Percentiles rank a stretch among this genome's conserved stretches.
These are phyloP conservation scores for Harpalus rufipes DNA, from an alignment of 2,888 invertebrate species.

Conservation along the genomic window DNA sequence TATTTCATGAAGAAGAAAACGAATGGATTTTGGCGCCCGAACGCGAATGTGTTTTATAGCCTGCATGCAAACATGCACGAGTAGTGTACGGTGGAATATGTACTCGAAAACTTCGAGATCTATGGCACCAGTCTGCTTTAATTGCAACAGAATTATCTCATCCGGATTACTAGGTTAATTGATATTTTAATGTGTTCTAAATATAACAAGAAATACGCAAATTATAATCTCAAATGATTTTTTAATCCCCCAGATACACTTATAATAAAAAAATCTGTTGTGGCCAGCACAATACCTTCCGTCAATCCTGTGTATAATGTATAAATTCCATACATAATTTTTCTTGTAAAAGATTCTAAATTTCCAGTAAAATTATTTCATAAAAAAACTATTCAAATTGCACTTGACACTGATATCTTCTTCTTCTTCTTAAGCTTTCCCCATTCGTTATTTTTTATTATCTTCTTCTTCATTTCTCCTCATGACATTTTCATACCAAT, in stretches of 20 bases:
- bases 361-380: too few species aligned
- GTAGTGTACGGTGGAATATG: background rate
- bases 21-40: conserved; percentile 55
- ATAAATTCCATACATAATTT: too few species aligned
- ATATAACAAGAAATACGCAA: background rate
- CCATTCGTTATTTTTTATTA: too few species aligned
- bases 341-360: too few species aligned
- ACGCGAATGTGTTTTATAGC: conserved; percentile 38
- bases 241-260: background rate
- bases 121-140: background rate
- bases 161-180: background rate
- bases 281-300: too few species aligned
- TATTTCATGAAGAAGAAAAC: conserved; percentile 63
- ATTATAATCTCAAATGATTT: background rate
- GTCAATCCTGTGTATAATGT: too few species aligned
- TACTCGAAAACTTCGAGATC: background rate
- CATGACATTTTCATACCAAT: too few species aligned
- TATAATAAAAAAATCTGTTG: too few species aligned
- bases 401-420: too few species aligned
- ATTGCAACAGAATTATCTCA: background rate
- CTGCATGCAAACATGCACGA: conserved; percentile 17
- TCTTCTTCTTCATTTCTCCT: too few species aligned
- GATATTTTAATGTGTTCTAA: background rate
- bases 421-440: too few species aligned
- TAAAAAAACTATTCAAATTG: too few species aligned